These are phyloP conservation scores for Catajapyx aquilonaris DNA, from an alignment of 1,140 invertebrate species.

Conservation along the genomic window DNA sequence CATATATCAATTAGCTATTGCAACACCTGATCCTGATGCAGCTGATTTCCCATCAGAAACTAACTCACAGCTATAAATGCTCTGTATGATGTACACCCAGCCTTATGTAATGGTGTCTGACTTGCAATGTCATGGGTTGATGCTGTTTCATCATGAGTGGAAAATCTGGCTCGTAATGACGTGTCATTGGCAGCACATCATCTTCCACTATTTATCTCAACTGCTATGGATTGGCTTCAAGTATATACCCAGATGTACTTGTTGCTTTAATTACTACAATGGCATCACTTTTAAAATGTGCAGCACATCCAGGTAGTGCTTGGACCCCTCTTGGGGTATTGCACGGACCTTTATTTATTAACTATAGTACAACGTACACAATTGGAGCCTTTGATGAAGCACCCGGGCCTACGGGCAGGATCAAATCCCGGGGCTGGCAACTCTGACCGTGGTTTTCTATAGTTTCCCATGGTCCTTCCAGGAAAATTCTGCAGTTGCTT, in stretches of 20 bases:
- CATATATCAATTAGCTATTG: slow-evolving; percentile 48
- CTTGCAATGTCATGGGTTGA: slow-evolving; percentile 63
- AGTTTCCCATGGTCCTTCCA: no score
- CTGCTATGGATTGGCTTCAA: slow-evolving; percentile 42
- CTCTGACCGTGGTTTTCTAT: no score
- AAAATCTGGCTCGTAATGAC: slow-evolving; percentile 19
- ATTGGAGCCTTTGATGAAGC: no score
- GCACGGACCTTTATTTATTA: no score
- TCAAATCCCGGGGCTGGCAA: no score
- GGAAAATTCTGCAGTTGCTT: no score
- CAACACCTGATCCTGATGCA: slow-evolving; percentile 27
- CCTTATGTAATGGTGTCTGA: slow-evolving; percentile 45
- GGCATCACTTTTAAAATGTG: slow-evolving; percentile 39
- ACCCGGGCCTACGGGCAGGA: no score
- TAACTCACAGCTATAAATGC: slow-evolving; percentile 52
- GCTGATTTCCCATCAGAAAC: slow-evolving; percentile 28
- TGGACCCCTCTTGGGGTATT: no score
- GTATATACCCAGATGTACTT: slow-evolving; percentile 41
- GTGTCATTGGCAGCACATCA: slow-evolving; percentile 22
- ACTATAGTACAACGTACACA: no score
- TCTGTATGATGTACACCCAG: slow-evolving; percentile 63
- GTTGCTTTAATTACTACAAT: slow-evolving; percentile 44
- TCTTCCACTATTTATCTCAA: slow-evolving; percentile 35
- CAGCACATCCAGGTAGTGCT: no score
- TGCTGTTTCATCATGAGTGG: no score